A percentile compares a stretch with the other conserved stretches of the same genome.
phyloP scores from a whole-genome alignment of 2,113 vertebrate species.

The Corythoichthys intestinalis region DNA sequence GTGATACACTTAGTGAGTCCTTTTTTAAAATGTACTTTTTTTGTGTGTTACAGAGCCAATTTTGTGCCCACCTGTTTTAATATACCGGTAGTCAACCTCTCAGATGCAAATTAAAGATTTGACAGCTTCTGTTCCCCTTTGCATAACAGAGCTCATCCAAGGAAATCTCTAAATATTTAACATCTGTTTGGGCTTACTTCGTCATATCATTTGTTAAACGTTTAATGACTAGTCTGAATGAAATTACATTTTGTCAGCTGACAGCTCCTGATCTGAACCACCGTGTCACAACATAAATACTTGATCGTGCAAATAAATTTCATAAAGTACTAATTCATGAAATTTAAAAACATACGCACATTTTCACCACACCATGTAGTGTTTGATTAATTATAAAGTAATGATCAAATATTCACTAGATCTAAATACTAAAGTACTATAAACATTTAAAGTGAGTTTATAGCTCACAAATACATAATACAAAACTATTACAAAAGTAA shows the following conservation, averaged over 20 bases:
- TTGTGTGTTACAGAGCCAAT: background rate
- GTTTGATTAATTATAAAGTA: conserved; percentile 33
- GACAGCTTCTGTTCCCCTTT: background rate
- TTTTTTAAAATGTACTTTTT: background rate
- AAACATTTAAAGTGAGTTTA: conserved; percentile 35
- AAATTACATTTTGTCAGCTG: conserved; percentile 32
- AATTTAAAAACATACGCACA: conserved; percentile 18
- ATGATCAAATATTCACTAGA: conserved; percentile 39
- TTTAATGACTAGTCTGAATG: conserved; percentile 45
- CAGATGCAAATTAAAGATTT: conserved; percentile 18
- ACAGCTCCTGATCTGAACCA: conserved; percentile 19
- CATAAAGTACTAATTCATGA: conserved; percentile 8
- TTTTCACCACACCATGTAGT: conserved; percentile 9
- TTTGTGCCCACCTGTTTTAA: background rate
- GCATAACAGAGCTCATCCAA: conserved; percentile 22
- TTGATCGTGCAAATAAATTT: conserved; percentile 15
- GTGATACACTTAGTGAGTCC: too few relatives aligned
- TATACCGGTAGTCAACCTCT: background rate
- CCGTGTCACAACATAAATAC: conserved; percentile 18
- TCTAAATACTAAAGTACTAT: conserved; percentile 33
- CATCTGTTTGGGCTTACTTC: conserved; percentile 15
- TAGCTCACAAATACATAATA: conserved; percentile 34
- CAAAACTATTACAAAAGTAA: background rate
- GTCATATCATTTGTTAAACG: conserved; percentile 30
- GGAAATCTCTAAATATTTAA: conserved; percentile 32